Conservation (phyloP, 2,113 vertebrate species). For the Corythaeola cristata region DNA sequence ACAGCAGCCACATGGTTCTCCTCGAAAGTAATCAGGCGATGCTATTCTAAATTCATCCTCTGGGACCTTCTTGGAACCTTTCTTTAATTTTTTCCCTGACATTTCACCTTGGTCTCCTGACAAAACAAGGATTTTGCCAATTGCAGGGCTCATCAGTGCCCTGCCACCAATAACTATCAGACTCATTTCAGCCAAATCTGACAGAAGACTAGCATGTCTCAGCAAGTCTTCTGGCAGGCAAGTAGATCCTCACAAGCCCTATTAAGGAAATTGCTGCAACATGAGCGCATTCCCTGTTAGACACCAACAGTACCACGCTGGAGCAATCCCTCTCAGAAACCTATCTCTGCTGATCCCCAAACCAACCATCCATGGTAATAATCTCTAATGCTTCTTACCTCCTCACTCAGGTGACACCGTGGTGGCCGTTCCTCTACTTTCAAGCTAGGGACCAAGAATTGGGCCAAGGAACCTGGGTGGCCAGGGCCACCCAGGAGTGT, state of each 20-base stretch:
- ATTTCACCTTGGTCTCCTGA: not conserved
- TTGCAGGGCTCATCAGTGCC: not conserved
- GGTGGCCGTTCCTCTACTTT: not conserved
- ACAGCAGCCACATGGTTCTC: not conserved
- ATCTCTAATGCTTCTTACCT: not conserved
- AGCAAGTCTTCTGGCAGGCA: not conserved
- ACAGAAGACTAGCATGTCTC: not conserved
- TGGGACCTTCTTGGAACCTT: not conserved
- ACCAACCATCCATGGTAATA: not conserved
- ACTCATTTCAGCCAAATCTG: not conserved
- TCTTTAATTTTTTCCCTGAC: not conserved
- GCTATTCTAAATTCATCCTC: not conserved
- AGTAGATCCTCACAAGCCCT: not conserved
- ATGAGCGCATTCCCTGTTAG: not conserved
- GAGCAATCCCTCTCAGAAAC: not conserved
- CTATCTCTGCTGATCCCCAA: not conserved
- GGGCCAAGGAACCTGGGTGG: not conserved
- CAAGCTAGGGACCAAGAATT: not conserved
- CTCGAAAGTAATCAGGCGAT: not conserved
- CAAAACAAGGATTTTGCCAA: not conserved
- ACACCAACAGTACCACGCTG: not conserved
- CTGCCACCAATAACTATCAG: not conserved
- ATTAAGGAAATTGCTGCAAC: not conserved
- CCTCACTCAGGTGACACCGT: not conserved
- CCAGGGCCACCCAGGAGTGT: not conserved